Evolutionary conservation across 1,140 invertebrate genomes (phyloP).

Genomic region (Drosophila obscura): DNA sequence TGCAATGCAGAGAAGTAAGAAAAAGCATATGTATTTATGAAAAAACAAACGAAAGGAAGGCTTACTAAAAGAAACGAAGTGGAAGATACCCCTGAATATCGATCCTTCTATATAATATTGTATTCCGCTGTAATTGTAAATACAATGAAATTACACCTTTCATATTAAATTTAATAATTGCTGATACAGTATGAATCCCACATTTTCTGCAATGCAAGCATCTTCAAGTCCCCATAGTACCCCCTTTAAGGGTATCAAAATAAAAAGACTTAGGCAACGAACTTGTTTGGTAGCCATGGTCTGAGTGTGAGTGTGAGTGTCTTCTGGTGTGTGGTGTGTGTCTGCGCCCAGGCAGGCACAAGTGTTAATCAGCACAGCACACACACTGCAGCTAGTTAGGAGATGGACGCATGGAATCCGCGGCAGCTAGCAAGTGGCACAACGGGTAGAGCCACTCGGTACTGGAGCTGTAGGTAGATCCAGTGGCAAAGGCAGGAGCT

Average conservation of each 20-base stretch:
- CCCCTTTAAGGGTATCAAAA: slow-evolving; percentile 38
- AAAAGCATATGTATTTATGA: slow-evolving; percentile 7
- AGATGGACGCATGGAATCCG: slow-evolving; percentile 19
- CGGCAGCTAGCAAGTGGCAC: slow-evolving; percentile 40
- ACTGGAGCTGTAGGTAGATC: slow-evolving; percentile 9
- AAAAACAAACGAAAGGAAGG: slow-evolving; percentile 16
- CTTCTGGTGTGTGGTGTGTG: background rate
- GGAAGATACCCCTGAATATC: no score
- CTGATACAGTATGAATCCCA: no score
- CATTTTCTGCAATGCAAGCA: no score
- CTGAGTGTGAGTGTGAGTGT: slow-evolving; percentile 18
- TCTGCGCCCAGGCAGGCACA: slow-evolving; percentile 35
- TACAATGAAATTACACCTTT: no score
- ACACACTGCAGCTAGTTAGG: slow-evolving; percentile 63
- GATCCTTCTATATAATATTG: no score
- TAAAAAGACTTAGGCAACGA: slow-evolving; percentile 82
- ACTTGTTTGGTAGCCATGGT: slow-evolving; percentile 61
- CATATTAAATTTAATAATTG: no score
- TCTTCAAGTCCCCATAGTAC: no score
- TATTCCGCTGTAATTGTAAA: no score
- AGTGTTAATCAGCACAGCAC: slow-evolving; percentile 74
- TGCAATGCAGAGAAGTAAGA: slow-evolving; percentile 9
- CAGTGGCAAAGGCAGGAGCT: background rate
- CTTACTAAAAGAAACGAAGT: no score
- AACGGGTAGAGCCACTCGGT: slow-evolving; percentile 18